Conservation (phyloP, 2,797 vertebrate genomes). For the Anguilla marmorata region DNA sequence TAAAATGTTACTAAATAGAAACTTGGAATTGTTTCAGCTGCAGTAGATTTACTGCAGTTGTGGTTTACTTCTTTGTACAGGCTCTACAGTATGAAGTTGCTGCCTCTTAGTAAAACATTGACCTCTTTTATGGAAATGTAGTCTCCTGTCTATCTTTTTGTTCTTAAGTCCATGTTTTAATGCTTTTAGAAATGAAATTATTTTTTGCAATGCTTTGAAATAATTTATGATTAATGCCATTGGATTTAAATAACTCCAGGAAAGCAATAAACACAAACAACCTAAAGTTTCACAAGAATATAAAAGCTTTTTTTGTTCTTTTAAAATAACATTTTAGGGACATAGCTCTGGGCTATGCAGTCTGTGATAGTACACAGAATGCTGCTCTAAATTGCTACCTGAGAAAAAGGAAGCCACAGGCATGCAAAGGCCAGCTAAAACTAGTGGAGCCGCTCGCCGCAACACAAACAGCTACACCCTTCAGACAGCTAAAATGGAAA, state of each 20-base stretch:
- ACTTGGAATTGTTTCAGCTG: background rate
- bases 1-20: background rate
- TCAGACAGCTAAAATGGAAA: conserved; percentile 59
- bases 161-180: background rate
- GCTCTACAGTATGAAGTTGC: background rate
- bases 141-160: background rate
- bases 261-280: conserved; percentile 8
- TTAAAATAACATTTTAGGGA: background rate
- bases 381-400: conserved; percentile 70
- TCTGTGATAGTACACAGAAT: conserved; percentile 67
- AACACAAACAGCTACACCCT: conserved; percentile 48
- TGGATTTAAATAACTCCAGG: background rate
- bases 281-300: background rate
- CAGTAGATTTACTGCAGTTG: background rate
- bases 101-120: conserved; percentile 22
- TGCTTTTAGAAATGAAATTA: background rate
- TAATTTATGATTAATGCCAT: background rate
- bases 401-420: conserved; percentile 55
- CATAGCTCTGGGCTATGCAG: conserved; percentile 38
- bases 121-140: conserved; percentile 18
- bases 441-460: conserved; percentile 37
- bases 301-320: conserved; percentile 10
- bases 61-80: background rate
- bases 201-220: background rate
- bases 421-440: conserved; percentile 52